Evolutionary conservation across 1,140 invertebrate genomes (phyloP), one percentile per base, ranked within the genome.

Genomic region (Scaptomyza graminum): DNA sequence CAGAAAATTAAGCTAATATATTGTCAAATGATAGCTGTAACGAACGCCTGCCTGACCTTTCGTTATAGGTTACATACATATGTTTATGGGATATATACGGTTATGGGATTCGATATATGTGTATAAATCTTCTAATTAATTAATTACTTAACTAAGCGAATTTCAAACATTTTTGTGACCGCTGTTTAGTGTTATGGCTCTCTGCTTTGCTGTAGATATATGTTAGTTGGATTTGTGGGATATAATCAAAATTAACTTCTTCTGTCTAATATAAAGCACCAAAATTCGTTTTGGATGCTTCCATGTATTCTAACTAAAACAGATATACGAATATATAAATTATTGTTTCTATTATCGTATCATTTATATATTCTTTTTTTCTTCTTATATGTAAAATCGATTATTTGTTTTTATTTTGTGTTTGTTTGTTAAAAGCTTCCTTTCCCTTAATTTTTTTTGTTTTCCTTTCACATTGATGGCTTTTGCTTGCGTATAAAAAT

Each of bases 401-500:
- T 31, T 31, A 3, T 7, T 31, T 31, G 5, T 31, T 31, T 31
- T 28, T 28, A 1, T 31, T 31, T 31, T 28, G 2, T 28, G 1
- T 28, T 28, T 3, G 1, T 28, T 31, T 31, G 22, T 72, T 73
- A 56, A 72, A 72, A 73, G 56, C 52, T 62, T 41, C 37, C n/a
- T 62, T 73, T 65, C 18, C 47, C 55, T 46, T 3, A 12, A 12
- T 43, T 25, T 46, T n/a, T 7, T 50, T 49, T 28, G 15, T 34
- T 15, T 16, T 18, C 15, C 31, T 44, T 46, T 72, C 60, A 56
- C 52, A 59, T 41, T 66, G 43, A 50, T 72, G 49, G 49, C 60
- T 49, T 56, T 56, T 63, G 67, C 70, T 49, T 65, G 55, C 46
- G 67, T 84, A 83, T 63, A 83, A 83, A 83, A 83, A 83, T 83